Evolutionary conservation across 2,888 invertebrate genomes (phyloP).

Genomic region (Melinaea menophilus): DNA sequence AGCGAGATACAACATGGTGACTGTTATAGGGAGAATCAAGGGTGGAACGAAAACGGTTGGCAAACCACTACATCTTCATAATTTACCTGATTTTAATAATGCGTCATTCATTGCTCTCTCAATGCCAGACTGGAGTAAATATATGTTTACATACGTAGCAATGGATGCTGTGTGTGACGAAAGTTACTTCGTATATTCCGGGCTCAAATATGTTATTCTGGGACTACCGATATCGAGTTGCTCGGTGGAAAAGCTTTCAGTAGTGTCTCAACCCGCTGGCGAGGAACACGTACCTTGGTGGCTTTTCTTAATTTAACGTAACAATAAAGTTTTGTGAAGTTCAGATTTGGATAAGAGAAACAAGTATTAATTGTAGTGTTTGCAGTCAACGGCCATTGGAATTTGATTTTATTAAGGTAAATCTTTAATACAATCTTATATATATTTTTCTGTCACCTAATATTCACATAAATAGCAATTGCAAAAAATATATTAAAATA

Average conservation of each 20-base stretch:
- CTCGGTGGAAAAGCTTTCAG: constrained; percentile 32
- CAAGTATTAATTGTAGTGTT: not conserved
- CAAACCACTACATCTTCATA: constrained; percentile 12
- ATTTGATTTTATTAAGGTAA: not conserved
- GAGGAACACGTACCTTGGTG: constrained; percentile 18
- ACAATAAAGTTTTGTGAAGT: constrained; percentile 32
- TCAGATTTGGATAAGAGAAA: not conserved
- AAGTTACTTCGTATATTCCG: constrained; percentile 10
- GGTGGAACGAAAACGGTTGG: constrained; percentile 32
- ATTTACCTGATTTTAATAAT: not conserved
- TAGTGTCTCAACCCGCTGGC: constrained; percentile 25
- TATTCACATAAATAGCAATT: too few relatives aligned
- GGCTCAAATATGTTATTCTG: constrained; percentile 13
- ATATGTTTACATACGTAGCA: constrained; percentile 25
- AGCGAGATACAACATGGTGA: constrained; percentile 52
- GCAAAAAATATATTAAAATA: too few relatives aligned
- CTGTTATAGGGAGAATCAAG: constrained; percentile 39
- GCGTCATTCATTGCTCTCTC: constrained; percentile 36
- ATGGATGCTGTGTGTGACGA: constrained; percentile 36
- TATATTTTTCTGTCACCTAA: too few relatives aligned
- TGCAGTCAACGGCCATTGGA: not conserved
- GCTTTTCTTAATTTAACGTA: constrained; percentile 22
- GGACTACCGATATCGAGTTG: constrained; percentile 33
- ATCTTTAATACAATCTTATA: not conserved
- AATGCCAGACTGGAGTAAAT: too few relatives aligned